Conservation (phyloP, 2,888 invertebrate genomes). For the Ichneumoninae sp. region DNA sequence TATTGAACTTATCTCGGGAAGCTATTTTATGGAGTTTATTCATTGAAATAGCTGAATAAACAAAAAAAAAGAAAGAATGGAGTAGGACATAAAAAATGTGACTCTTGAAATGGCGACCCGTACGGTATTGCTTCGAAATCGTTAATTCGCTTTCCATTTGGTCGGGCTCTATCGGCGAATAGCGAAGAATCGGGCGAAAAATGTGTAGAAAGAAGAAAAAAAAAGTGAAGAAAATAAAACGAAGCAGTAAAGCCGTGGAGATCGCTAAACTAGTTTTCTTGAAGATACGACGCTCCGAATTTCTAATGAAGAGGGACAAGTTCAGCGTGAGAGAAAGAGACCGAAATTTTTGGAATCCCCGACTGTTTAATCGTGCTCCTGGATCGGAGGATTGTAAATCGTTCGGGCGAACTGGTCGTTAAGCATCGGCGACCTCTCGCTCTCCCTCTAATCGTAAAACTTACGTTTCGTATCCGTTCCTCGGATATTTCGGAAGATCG, state of each 20-base stretch:
- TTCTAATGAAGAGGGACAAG: slow-evolving; percentile 20
- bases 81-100: neutral
- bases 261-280: slow-evolving; percentile 41
- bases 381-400: slow-evolving; percentile 77
- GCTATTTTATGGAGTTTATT: neutral
- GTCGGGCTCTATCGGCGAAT: slow-evolving; percentile 54
- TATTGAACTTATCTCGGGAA: neutral
- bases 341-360: slow-evolving; percentile 21
- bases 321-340: slow-evolving; percentile 16
- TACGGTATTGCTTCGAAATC: neutral
- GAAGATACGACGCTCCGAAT: slow-evolving; percentile 60
- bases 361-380: slow-evolving; percentile 60
- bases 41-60: neutral
- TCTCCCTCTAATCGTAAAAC: slow-evolving; percentile 73
- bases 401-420: slow-evolving; percentile 70
- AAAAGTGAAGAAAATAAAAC: slow-evolving; percentile 49
- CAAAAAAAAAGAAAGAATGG: neutral
- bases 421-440: slow-evolving; percentile 52
- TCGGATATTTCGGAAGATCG: slow-evolving; percentile 34
- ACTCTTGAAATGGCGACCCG: neutral
- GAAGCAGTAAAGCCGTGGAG: slow-evolving; percentile 22
- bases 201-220: neutral
- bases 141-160: slow-evolving; percentile 69
- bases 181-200: slow-evolving; percentile 41
- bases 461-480: slow-evolving; percentile 53